Base-by-base conservation (phyloP, 2,797 vertebrate genomes). In the Euthynnus affinis region DNA sequence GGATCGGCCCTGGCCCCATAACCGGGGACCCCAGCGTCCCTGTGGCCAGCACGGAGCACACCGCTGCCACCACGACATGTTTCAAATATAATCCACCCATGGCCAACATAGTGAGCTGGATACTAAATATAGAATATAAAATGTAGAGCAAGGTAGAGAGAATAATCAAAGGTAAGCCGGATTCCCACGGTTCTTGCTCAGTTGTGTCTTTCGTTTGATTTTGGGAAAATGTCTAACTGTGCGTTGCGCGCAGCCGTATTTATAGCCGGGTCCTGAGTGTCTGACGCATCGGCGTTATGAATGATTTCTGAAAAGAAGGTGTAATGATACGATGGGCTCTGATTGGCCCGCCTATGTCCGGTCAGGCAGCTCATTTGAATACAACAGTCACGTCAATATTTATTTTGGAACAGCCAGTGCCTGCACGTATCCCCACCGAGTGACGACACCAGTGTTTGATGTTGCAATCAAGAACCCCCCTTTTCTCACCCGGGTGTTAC, bases 291-390 rank as follows among this genome's bases (percentile, higher is more conserved):
- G 71, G 87, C 92, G 90, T 94, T 94, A 95, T 96, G 93, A 95
- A 95, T 95, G 95, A 95, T 95, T 95, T 93, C 85, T 91, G 91
- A 93, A 94, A 95, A 95, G 92, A 94, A 95, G 95, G 95, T 95
- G 94, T 95, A 92, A 93, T 92, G 92, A 91, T 82, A 91, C 86
- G 80, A 57, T 49, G 90, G 42, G 74, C 88, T 94, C 76, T 92
- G 91, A 96, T 96, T 95, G 94, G 95, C 86, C 88, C 71, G 58
- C 66, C 55, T 6, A n/a, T 70, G 89, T 88, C 88, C 91, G 89
- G 88, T 76, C 91, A 81, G 75, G 14, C 80, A 37, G 86, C 90
- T 94, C 88, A 93, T 94, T 92, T 93, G 90, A 94, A 94, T 94
- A 93, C 86, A 92, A 92, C 91, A 82, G 85, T 81, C 89, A 76